Base-by-base conservation (phyloP, 2,888 invertebrate genomes). In the Caenorhabditis sp. region DNA sequence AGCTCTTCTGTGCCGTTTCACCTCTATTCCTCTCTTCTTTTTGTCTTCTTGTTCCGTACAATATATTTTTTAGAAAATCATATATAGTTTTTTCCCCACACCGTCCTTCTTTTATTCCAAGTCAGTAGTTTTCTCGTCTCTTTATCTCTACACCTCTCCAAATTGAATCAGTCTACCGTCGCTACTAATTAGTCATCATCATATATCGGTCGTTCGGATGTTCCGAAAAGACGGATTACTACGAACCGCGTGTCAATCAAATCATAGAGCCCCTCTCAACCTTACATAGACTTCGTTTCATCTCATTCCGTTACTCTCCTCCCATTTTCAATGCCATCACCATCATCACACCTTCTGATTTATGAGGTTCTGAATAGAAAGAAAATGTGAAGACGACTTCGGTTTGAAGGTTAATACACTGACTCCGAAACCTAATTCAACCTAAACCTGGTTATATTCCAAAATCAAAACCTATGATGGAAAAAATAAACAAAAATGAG, bases 331-430 rank as follows among this genome's bases (percentile, higher is more conserved):
- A 79, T 79, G 79, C 63, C 79, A 79, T 68, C 63, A 69, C 70
- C 38, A 59, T 47, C 47, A 47, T 76, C 76, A 69, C 77, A 79
- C 70, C 70, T 79, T 79, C 70, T 79, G 79, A 79, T 79, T 79
- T 79, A 79, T 79, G 70, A 79, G 79, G 70, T 79, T 70, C 61
- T 59, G 51, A 59, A 54, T 59, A 31, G 28, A 51, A 44, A 38
- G 19, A n/a, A 49, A 28, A 38, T 12, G 28, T 24, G 14, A 6
- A 26, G 26, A 22, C 8, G 22, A 12, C 5, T 24, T 26, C 26
- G 14, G 19, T 70, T 79, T 79, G 79, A 70, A 79, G 79, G 79
- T 79, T 79, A 63, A 56, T 26, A 79, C n/a, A n/a, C 64, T 35
- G 44, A 26, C 63, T 31, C 35, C 16, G 10, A 64, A 28, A 64